A percentile compares a stretch with the other conserved stretches of the same genome.
Conservation (phyloP, 2,113 vertebrate genomes). For the Grus americana region DNA sequence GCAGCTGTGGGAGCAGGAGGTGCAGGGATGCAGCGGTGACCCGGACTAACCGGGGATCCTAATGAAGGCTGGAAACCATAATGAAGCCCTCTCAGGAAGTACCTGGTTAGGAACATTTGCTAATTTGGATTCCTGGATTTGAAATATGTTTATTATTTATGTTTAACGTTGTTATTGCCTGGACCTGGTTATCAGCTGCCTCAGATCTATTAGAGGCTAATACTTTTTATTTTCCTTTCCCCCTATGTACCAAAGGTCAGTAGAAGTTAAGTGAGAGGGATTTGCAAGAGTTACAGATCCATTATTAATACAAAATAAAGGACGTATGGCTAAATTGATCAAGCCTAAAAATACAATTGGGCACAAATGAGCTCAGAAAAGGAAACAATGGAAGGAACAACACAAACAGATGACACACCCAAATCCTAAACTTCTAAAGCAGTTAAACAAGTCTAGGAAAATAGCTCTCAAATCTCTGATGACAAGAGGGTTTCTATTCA, state of each 20-base stretch:
- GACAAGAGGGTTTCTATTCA: neutral
- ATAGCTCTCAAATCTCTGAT: neutral
- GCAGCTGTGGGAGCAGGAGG: neutral
- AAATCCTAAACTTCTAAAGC: neutral
- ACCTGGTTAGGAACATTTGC: neutral
- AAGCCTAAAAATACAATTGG: neutral
- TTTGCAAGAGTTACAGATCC: neutral
- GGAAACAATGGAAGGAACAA: neutral
- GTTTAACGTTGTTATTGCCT: neutral
- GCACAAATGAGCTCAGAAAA: neutral
- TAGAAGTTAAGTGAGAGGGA: neutral
- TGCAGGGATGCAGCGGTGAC: neutral
- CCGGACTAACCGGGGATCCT: neutral
- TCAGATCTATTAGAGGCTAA: neutral
- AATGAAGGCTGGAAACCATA: accelerated
- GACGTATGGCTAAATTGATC: neutral
- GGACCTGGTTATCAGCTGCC: neutral
- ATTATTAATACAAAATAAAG: neutral
- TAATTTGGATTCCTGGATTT: neutral
- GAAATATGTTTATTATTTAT: neutral
- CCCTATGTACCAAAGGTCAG: neutral
- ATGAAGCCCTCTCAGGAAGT: neutral
- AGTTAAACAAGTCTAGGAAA: neutral
- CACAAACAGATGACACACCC: neutral
- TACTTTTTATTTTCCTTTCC: neutral